These are phyloP conservation scores for Sorex araneus DNA, from an alignment of 2,113 vertebrate species.

Conservation along the genomic window DNA sequence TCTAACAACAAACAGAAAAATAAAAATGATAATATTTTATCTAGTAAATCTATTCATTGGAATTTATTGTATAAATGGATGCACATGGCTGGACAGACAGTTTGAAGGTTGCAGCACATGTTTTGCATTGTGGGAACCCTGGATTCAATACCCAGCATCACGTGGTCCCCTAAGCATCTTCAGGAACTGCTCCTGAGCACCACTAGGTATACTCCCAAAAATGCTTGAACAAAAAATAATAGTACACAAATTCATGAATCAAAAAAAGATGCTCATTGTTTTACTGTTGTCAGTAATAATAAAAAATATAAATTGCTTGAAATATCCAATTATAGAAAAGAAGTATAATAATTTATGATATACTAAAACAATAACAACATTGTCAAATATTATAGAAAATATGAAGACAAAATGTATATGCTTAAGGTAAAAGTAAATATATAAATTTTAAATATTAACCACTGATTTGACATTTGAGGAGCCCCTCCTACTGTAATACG, in stretches of 20 bases:
- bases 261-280: neutral
- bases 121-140: too few relatives aligned
- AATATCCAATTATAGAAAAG: slow-evolving; percentile 10
- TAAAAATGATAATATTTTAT: slow-evolving; percentile 56
- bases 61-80: slow-evolving; percentile 48
- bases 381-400: slow-evolving; percentile 37
- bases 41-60: slow-evolving; percentile 14
- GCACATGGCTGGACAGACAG: too few relatives aligned
- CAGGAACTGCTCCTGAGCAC: too few relatives aligned
- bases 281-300: neutral
- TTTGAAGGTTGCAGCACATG: too few relatives aligned
- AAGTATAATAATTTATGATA: slow-evolving; percentile 40
- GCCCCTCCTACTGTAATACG: neutral
- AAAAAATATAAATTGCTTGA: neutral
- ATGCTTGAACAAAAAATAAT: slow-evolving; percentile 50
- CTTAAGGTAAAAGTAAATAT: slow-evolving; percentile 52
- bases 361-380: slow-evolving; percentile 39
- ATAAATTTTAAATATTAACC: slow-evolving; percentile 13
- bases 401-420: neutral
- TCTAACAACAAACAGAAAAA: slow-evolving; percentile 39
- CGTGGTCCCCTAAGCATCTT: too few relatives aligned
- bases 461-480: slow-evolving; percentile 44
- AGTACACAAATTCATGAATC: slow-evolving; percentile 25
- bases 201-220: neutral
- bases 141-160: too few relatives aligned